Percentiles rank a stretch among this genome's conserved stretches.
Conservation (phyloP, 2,888 invertebrate genomes). For the Dermolepida albohirtum region DNA sequence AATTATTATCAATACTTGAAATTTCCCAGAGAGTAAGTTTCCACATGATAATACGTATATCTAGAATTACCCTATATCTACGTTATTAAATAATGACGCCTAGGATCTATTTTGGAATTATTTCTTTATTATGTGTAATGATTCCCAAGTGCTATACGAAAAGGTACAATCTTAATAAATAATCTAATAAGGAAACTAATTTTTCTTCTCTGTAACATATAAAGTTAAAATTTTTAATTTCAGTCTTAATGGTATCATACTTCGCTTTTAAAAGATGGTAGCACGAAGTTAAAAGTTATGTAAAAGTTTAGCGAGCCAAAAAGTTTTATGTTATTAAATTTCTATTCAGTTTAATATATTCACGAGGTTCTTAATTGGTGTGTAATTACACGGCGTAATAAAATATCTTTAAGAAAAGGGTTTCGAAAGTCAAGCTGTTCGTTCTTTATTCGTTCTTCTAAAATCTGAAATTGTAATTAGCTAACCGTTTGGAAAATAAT, state of each 20-base stretch:
- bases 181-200: neutral
- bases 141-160: no score
- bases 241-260: no score
- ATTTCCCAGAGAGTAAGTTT: no score
- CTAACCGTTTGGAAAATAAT: conserved; percentile 65
- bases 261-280: no score
- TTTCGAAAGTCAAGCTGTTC: conserved; percentile 43
- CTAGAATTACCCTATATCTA: no score
- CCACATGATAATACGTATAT: no score
- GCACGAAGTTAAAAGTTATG: no score
- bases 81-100: no score
- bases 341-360: conserved; percentile 34
- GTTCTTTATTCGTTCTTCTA: conserved; percentile 26
- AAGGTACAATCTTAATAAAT: no score
- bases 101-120: no score
- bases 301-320: neutral
- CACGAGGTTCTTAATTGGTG: conserved; percentile 54
- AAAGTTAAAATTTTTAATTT: conserved; percentile 9
- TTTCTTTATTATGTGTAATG: no score
- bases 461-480: conserved; percentile 62
- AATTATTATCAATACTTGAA: no score
- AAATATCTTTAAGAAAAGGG: conserved; percentile 59
- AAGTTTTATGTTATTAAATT: conserved; percentile 34
- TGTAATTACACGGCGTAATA: conserved; percentile 57
- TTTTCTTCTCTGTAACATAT: neutral